phyloP scores from a whole-genome alignment of 1,140 invertebrate genomes.

The Drosophila nigromelanica region DNA sequence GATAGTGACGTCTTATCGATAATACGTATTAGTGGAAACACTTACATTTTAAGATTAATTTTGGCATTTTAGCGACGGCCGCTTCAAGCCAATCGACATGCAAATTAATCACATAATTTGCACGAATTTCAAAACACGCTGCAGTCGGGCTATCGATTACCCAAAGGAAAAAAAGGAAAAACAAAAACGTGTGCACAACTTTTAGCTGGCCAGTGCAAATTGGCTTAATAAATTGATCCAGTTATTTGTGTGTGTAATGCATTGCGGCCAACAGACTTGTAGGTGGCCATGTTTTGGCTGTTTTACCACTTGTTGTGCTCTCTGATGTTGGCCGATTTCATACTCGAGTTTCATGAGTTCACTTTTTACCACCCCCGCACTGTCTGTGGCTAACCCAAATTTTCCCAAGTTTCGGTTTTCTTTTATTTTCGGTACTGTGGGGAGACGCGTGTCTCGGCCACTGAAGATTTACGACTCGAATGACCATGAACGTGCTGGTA shows the following conservation, averaged over 20 bases:
- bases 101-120: constrained; percentile 53
- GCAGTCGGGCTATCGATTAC: constrained; percentile 23
- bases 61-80: constrained; percentile 32
- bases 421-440: constrained; percentile 12
- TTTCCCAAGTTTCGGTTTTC: constrained; percentile 16
- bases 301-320: constrained; percentile 46
- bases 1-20: constrained; percentile 17
- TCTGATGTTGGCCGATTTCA: constrained; percentile 37
- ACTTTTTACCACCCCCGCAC: not conserved
- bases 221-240: constrained; percentile 55
- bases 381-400: constrained; percentile 31
- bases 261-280: constrained; percentile 19
- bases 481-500: constrained; percentile 59
- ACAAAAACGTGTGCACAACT: constrained; percentile 32
- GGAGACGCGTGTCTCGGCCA: constrained; percentile 43
- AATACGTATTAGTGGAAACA: constrained; percentile 29
- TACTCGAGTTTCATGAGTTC: constrained; percentile 9
- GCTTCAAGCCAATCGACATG: constrained; percentile 23
- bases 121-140: constrained; percentile 43
- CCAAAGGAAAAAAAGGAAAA: constrained; percentile 1
- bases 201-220: constrained; percentile 30
- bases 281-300: constrained; percentile 51
- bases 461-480: constrained; percentile 52
- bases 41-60: constrained; percentile 34
- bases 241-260: constrained; percentile 28